A percentile compares a stretch with the other conserved stretches of the same genome.
Evolutionary conservation across 2,113 vertebrate species (phyloP).

Genomic region (Progne subis): DNA sequence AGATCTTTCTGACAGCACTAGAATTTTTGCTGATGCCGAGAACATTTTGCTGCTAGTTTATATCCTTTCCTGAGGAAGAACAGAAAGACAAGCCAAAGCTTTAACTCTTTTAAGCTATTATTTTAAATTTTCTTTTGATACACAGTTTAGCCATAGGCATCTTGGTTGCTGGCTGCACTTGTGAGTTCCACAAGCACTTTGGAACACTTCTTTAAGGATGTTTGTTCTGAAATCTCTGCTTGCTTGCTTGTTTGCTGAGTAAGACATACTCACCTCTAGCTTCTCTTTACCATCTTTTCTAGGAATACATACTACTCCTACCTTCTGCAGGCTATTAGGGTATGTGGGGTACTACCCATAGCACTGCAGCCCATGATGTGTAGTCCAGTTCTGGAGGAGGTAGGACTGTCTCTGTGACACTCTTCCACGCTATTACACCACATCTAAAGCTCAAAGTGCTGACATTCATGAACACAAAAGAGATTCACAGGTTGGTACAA

Average conservation of each 20-base stretch:
- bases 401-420: not conserved
- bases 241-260: not conserved
- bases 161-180: conserved; percentile 8
- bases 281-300: not conserved
- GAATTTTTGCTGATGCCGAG: conserved; percentile 24
- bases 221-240: not conserved
- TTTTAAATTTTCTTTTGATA: conserved; percentile 30
- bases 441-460: not conserved
- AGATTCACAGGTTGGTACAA: not conserved
- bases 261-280: not conserved
- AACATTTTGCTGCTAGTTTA: conserved; percentile 30
- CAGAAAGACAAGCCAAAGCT: conserved; percentile 17
- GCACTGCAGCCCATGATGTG: not conserved
- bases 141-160: conserved; percentile 37
- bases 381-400: not conserved
- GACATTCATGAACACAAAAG: not conserved
- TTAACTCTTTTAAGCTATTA: conserved; percentile 24
- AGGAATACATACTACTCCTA: not conserved
- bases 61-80: conserved; percentile 21
- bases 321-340: not conserved
- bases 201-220: not conserved
- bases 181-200: not conserved
- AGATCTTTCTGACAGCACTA: conserved; percentile 39
- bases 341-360: not conserved
- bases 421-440: not conserved